Evolutionary conservation across 2,113 vertebrate species (phyloP).

Genomic region (Pogonocichla stellata): DNA sequence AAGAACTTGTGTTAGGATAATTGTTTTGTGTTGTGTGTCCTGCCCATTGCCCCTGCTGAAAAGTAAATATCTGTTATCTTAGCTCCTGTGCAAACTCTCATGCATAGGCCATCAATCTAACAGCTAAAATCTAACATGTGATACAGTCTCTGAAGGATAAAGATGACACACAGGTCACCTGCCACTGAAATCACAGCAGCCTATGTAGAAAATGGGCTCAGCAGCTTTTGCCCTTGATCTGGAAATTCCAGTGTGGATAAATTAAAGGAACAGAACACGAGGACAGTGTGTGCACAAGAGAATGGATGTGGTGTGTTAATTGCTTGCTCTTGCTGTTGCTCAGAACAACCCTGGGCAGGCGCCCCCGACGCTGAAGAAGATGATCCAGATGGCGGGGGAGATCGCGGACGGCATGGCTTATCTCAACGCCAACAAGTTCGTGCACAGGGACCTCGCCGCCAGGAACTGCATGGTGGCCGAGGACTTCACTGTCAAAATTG

Average conservation of each 20-base stretch:
- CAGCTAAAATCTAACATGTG: not conserved
- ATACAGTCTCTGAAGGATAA: not conserved
- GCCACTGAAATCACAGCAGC: not conserved
- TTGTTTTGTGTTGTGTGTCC: not conserved
- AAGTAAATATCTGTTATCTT: not conserved
- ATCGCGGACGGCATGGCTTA: constrained; percentile 98
- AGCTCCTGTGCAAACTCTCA: not conserved
- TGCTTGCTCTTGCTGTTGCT: not conserved
- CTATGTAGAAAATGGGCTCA: not conserved
- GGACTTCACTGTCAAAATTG: constrained; percentile 98
- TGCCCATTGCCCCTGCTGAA: not conserved
- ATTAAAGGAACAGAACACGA: not conserved
- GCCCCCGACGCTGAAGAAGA: constrained; percentile 95
- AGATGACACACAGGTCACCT: not conserved
- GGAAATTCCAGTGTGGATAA: not conserved
- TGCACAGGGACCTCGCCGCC: constrained; percentile 95
- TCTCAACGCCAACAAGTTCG: constrained; percentile 98
- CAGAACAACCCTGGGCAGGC: constrained; percentile 84
- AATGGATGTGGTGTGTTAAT: not conserved
- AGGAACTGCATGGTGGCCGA: constrained; percentile 99
- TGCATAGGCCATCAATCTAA: not conserved
- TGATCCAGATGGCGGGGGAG: constrained; percentile 99
- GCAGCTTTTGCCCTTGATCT: not conserved
- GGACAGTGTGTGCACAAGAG: not conserved
- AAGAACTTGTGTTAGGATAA: not conserved